phyloP scores from a whole-genome alignment of 2,888 invertebrate species.

The Lamellibrachia columna region DNA sequence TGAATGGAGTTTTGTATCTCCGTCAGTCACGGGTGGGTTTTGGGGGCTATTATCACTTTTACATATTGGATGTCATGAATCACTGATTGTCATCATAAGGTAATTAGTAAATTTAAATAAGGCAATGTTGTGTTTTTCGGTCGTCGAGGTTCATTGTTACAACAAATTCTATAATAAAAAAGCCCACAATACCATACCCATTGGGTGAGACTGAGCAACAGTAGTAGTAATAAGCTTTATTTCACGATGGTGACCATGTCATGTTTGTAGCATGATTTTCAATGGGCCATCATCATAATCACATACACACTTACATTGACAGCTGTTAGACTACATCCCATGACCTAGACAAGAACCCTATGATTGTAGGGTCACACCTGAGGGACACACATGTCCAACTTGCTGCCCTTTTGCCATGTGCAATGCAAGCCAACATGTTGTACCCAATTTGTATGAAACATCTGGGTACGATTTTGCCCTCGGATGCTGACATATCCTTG shows the following conservation, averaged over 20 bases:
- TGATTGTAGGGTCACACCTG: neutral
- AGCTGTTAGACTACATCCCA: too few relatives aligned
- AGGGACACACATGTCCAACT: neutral
- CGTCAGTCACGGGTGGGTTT: neutral
- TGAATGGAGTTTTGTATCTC: neutral
- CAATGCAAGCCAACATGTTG: neutral
- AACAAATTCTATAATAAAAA: neutral
- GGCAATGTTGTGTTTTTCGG: neutral
- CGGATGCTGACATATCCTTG: neutral
- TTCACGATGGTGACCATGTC: neutral
- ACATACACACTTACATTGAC: neutral
- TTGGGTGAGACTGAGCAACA: neutral
- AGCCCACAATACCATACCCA: neutral
- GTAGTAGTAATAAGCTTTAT: neutral
- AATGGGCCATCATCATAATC: neutral
- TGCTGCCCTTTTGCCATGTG: neutral
- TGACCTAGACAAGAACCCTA: neutral
- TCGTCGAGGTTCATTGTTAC: too few relatives aligned
- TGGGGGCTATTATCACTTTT: neutral
- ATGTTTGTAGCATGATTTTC: too few relatives aligned
- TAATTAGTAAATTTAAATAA: neutral
- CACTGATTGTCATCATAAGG: too few relatives aligned
- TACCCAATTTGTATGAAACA: slow-evolving; percentile 6
- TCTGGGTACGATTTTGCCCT: neutral
- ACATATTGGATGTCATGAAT: neutral